A percentile compares a stretch with the other conserved stretches of the same genome.
Evolutionary conservation across 2,888 invertebrate species (phyloP).

Genomic region (Elegia similella): DNA sequence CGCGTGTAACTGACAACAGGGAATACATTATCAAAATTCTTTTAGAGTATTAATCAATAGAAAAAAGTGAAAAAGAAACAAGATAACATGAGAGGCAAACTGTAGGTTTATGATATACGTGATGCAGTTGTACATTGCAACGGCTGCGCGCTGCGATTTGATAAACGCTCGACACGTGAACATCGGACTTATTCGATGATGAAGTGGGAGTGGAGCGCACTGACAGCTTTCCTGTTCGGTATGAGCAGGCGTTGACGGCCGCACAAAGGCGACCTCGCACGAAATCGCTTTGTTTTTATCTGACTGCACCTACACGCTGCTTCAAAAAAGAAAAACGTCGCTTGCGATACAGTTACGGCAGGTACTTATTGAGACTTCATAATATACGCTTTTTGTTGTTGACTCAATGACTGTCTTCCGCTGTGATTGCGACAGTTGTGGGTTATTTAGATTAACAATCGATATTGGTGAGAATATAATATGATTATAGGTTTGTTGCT

Average conservation of each 20-base stretch:
- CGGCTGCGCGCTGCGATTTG: neutral
- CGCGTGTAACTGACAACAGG: neutral
- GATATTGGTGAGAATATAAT: neutral
- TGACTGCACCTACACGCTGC: slow-evolving; percentile 46
- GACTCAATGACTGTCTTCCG: slow-evolving; percentile 10
- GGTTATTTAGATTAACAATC: slow-evolving; percentile 1
- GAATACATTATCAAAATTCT: no score
- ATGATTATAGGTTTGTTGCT: neutral
- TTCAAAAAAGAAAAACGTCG: slow-evolving; percentile 38
- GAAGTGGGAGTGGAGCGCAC: slow-evolving; percentile 24
- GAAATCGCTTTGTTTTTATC: slow-evolving; percentile 53
- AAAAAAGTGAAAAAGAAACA: no score
- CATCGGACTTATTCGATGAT: slow-evolving; percentile 9
- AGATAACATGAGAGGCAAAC: no score
- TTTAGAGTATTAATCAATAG: no score
- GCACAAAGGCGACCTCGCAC: slow-evolving; percentile 57
- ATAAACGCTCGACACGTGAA: neutral
- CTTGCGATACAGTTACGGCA: slow-evolving; percentile 33
- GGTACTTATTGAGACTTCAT: slow-evolving; percentile 17
- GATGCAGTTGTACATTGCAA: neutral
- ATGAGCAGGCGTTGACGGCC: slow-evolving; percentile 31
- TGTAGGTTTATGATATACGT: neutral
- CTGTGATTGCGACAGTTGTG: neutral
- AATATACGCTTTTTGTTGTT: slow-evolving; percentile 4
- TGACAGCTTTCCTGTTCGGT: slow-evolving; percentile 25